These are phyloP conservation scores for Brachypalpus laphriformis DNA, from an alignment of 2,888 invertebrate genomes.

Conservation along the genomic window DNA sequence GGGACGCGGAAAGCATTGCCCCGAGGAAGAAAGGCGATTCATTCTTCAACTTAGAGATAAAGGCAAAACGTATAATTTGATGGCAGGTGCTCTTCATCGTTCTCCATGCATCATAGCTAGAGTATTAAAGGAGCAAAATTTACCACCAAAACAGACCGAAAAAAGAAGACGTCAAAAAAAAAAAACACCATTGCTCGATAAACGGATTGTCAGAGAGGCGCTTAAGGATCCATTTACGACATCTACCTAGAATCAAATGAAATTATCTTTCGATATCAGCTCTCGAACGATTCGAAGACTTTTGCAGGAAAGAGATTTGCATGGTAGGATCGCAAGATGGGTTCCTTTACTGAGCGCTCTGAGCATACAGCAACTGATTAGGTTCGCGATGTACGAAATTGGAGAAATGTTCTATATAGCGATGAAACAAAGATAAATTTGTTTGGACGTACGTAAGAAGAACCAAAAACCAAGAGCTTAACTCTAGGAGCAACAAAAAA, in stretches of 20 bases:
- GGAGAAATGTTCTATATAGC: conserved; percentile 4
- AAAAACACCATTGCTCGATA: neutral
- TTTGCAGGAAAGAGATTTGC: neutral
- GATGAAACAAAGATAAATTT: conserved; percentile 26
- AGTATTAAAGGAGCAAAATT: too few species aligned
- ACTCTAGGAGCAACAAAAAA: neutral
- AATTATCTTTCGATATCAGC: conserved; percentile 5
- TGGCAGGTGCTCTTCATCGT: too few species aligned
- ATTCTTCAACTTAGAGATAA: conserved; percentile 1
- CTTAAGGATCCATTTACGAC: conserved; percentile 15
- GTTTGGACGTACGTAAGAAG: conserved; percentile 11
- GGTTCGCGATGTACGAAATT: neutral
- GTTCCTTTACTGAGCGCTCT: too few species aligned
- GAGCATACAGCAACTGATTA: neutral
- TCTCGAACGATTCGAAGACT: conserved; percentile 8
- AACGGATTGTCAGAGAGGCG: conserved; percentile 1
- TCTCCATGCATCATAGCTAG: too few species aligned
- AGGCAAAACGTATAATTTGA: neutral
- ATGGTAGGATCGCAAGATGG: neutral
- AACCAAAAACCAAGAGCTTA: neutral
- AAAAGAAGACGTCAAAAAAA: neutral
- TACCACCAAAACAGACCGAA: too few species aligned
- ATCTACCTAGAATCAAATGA: conserved; percentile 4
- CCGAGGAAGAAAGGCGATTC: conserved; percentile 10
- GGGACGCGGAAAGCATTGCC: conserved; percentile 10